Evolutionary conservation across 2,888 invertebrate species (phyloP).

Genomic region (Ormyrus nitidulus): DNA sequence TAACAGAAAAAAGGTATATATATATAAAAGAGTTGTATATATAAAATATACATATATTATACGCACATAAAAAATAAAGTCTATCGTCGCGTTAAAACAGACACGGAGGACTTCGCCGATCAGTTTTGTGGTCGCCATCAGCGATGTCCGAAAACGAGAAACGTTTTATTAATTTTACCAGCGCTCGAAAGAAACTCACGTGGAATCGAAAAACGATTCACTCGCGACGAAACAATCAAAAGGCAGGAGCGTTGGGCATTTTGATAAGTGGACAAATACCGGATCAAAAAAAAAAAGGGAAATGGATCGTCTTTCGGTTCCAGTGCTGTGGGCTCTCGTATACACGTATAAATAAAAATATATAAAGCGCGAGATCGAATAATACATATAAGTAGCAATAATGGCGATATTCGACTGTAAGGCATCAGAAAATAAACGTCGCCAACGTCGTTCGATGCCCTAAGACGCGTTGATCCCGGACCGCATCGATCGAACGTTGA

Average conservation of each 20-base stretch:
- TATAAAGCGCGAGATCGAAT: slow-evolving; percentile 61
- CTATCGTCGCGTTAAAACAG: slow-evolving; percentile 38
- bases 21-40: slow-evolving; percentile 59
- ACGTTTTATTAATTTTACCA: slow-evolving; percentile 29
- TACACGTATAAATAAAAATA: slow-evolving; percentile 56
- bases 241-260: not conserved
- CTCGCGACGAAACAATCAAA: slow-evolving; percentile 19
- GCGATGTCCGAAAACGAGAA: slow-evolving; percentile 1
- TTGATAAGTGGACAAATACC: not conserved
- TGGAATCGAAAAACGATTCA: slow-evolving; percentile 15
- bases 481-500: not conserved
- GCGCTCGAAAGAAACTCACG: slow-evolving; percentile 15
- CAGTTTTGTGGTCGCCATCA: slow-evolving; percentile 1
- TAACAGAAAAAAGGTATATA: slow-evolving; percentile 7
- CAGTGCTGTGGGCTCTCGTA: slow-evolving; percentile 60
- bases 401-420: slow-evolving; percentile 41
- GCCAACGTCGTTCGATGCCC: slow-evolving; percentile 8
- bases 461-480: not conserved
- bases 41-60: slow-evolving; percentile 61
- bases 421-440: not conserved
- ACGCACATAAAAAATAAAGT: slow-evolving; percentile 57
- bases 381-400: slow-evolving; percentile 64
- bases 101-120: slow-evolving; percentile 6
- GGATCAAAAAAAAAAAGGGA: not conserved
- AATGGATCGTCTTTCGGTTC: slow-evolving; percentile 45